Evolutionary conservation across 2,888 invertebrate genomes (phyloP).

Genomic region (Sacculina carcini): DNA sequence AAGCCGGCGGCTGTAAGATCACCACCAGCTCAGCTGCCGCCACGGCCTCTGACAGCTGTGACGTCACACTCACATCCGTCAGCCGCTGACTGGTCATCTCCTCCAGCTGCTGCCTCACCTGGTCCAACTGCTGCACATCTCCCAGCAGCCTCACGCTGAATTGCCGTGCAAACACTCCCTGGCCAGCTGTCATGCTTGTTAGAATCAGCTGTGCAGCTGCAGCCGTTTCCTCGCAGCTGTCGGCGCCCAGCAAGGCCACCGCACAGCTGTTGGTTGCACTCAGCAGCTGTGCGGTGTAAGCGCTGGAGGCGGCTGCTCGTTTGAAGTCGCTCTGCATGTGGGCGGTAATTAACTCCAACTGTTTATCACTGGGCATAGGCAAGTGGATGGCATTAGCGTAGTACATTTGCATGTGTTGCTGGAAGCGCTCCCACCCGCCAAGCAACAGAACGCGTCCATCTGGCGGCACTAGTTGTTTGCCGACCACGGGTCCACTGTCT

Average conservation of each 20-base stretch:
- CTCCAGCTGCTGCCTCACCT: neutral
- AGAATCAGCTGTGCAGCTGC: too few species aligned
- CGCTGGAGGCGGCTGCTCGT: too few species aligned
- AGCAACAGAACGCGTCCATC: neutral
- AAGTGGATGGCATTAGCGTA: too few species aligned
- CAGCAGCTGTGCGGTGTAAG: too few species aligned
- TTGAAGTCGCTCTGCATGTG: too few species aligned
- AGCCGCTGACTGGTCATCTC: neutral
- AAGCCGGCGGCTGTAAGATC: neutral
- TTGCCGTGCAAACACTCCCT: too few species aligned
- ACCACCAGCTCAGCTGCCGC: neutral
- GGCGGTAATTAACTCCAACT: too few species aligned
- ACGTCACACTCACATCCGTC: neutral
- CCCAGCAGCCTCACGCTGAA: neutral
- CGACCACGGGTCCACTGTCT: neutral
- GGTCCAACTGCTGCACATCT: neutral
- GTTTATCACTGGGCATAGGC: too few species aligned
- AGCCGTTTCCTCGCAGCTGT: too few species aligned
- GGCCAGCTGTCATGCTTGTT: too few species aligned
- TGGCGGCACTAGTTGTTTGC: neutral
- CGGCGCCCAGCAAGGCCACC: too few species aligned
- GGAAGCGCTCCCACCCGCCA: neutral
- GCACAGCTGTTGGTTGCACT: too few species aligned
- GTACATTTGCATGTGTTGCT: neutral
- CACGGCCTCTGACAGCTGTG: neutral